Evolutionary conservation across 2,888 invertebrate species (phyloP).

Genomic region (Blera fallax): DNA sequence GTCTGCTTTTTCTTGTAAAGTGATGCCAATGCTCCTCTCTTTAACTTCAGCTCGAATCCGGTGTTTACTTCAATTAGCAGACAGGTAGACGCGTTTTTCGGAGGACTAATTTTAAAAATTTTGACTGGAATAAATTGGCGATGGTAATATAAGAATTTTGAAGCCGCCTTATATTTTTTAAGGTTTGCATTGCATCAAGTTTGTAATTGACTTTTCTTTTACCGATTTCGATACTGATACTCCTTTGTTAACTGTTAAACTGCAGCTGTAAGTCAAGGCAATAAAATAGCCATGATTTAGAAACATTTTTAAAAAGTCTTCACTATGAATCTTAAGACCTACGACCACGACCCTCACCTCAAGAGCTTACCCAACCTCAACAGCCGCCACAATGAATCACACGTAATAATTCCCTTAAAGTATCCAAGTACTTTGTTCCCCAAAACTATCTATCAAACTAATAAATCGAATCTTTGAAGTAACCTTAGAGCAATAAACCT

Average conservation of each 20-base stretch:
- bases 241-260: neutral
- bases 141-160: too few relatives aligned
- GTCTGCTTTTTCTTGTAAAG: too few relatives aligned
- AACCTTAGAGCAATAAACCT: conserved; percentile 9
- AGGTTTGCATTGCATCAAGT: too few relatives aligned
- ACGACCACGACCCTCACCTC: neutral
- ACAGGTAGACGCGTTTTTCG: too few relatives aligned
- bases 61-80: too few relatives aligned
- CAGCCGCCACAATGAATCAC: neutral
- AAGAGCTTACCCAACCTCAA: neutral
- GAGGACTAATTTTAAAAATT: too few relatives aligned
- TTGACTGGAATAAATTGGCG: too few relatives aligned
- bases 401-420: neutral
- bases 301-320: neutral
- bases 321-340: neutral
- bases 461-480: neutral
- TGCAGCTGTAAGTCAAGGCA: neutral
- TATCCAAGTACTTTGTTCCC: neutral
- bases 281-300: neutral
- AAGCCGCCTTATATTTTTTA: too few relatives aligned
- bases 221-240: too few relatives aligned
- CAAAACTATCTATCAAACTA: neutral
- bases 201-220: too few relatives aligned
- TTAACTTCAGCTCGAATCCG: too few relatives aligned
- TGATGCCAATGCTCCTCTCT: too few relatives aligned